Percentiles rank a stretch among this genome's conserved stretches.
Evolutionary conservation across 2,113 vertebrate genomes (phyloP).

Genomic region (Cettia cetti): DNA sequence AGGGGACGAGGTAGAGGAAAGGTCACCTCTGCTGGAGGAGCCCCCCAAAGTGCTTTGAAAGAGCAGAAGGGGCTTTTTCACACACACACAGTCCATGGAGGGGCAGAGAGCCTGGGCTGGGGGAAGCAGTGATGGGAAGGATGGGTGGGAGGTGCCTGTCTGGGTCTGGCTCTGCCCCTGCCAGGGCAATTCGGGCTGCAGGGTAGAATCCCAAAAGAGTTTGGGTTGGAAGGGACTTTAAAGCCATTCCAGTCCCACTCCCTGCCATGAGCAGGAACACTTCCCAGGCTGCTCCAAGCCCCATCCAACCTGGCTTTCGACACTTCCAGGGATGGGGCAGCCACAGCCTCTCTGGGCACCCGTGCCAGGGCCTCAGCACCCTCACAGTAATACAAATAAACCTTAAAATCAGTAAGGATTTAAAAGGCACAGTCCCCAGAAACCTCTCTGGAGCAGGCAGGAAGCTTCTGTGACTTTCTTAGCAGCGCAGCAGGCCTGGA

Average conservation of each 20-base stretch:
- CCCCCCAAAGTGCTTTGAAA: neutral
- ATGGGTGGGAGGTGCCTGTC: neutral
- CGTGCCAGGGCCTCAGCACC: neutral
- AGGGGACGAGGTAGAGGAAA: neutral
- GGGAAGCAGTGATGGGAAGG: neutral
- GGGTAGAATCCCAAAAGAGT: neutral
- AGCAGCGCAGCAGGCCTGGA: rapidly evolving
- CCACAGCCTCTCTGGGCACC: neutral
- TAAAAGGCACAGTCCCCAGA: neutral
- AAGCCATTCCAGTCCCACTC: neutral
- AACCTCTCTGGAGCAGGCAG: neutral
- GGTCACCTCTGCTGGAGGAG: neutral
- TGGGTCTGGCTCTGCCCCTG: neutral
- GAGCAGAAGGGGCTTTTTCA: neutral
- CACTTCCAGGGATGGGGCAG: neutral
- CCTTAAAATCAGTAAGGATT: neutral
- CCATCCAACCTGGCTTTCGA: rapidly evolving
- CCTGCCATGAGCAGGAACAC: neutral
- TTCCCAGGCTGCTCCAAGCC: neutral
- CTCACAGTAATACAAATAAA: neutral
- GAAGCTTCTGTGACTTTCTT: neutral
- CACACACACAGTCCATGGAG: rapidly evolving
- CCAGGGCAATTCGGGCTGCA: neutral
- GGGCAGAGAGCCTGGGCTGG: rapidly evolving
- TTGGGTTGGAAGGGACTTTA: neutral